A percentile compares a stretch with the other conserved stretches of the same genome.
These are phyloP conservation scores for Drusus annulatus DNA, from an alignment of 1,140 invertebrate species.

Conservation along the genomic window DNA sequence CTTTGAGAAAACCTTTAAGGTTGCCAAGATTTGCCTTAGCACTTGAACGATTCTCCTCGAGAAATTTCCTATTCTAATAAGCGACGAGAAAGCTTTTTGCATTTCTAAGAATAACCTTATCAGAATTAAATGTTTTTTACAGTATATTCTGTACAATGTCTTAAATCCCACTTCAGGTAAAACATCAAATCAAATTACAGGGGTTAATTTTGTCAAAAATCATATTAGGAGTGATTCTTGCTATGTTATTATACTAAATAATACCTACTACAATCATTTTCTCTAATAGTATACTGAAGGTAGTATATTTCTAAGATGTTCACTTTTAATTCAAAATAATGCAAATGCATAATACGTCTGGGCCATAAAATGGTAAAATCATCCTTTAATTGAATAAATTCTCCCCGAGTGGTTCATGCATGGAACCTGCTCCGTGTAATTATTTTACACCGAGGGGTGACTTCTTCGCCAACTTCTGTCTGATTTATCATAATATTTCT, in stretches of 20 bases:
- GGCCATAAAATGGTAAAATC: not conserved
- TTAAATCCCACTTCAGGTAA: too few relatives aligned
- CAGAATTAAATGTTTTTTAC: too few relatives aligned
- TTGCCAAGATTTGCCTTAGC: slow-evolving; percentile 4
- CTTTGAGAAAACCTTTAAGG: slow-evolving; percentile 23
- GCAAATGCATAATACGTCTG: too few relatives aligned
- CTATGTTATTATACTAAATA: too few relatives aligned
- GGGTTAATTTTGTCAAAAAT: too few relatives aligned
- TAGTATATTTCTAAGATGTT: too few relatives aligned
- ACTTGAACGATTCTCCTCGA: not conserved
- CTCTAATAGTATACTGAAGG: not conserved
- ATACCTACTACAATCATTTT: too few relatives aligned
- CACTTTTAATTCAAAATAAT: too few relatives aligned
- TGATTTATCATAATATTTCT: slow-evolving; percentile 51
- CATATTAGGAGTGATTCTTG: too few relatives aligned
- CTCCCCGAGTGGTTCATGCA: slow-evolving; percentile 6
- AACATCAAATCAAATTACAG: too few relatives aligned
- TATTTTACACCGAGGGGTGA: slow-evolving; percentile 40
- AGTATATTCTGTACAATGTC: too few relatives aligned
- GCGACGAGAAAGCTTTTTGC: not conserved
- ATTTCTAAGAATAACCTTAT: too few relatives aligned
- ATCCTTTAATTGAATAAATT: slow-evolving; percentile 39
- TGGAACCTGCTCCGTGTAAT: slow-evolving; percentile 18
- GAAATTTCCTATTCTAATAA: not conserved
- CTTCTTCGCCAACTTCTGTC: slow-evolving; percentile 21